These are phyloP conservation scores for Smutsia gigantea DNA, from an alignment of 2,797 vertebrate species.

Conservation along the genomic window DNA sequence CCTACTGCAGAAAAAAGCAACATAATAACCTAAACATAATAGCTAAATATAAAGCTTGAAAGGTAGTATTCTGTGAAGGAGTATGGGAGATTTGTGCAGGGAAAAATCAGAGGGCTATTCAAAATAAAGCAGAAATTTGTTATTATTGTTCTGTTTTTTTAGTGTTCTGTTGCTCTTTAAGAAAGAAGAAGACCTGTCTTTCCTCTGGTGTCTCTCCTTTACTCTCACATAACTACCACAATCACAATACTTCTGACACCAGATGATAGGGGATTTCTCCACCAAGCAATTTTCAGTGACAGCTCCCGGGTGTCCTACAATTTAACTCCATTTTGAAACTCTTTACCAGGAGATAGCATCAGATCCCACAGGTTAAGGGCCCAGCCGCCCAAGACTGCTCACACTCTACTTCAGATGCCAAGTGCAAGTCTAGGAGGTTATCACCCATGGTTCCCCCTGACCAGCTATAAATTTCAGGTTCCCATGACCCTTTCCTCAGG, in stretches of 20 bases:
- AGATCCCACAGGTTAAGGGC: background rate
- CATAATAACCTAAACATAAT: background rate
- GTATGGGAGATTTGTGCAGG: background rate
- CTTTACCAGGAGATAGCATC: background rate
- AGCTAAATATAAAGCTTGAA: background rate
- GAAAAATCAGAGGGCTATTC: background rate
- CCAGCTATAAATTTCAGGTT: background rate
- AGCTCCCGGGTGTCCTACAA: background rate
- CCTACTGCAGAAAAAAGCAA: background rate
- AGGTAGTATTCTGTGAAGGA: background rate
- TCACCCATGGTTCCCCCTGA: background rate
- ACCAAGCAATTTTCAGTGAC: background rate
- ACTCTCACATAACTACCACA: background rate
- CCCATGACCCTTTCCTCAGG: too few relatives aligned
- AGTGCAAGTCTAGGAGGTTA: background rate
- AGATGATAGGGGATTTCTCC: background rate
- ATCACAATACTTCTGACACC: background rate
- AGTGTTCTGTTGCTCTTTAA: background rate
- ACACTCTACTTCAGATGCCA: background rate
- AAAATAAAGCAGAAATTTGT: background rate
- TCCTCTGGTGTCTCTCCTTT: background rate
- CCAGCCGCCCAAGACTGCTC: background rate
- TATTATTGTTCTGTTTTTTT: background rate
- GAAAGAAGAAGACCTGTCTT: background rate
- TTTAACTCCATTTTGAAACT: background rate